Evolutionary conservation across 2,113 vertebrate genomes (phyloP), one percentile per base, ranked within the genome.

Genomic region (Tiliqua scincoides): DNA sequence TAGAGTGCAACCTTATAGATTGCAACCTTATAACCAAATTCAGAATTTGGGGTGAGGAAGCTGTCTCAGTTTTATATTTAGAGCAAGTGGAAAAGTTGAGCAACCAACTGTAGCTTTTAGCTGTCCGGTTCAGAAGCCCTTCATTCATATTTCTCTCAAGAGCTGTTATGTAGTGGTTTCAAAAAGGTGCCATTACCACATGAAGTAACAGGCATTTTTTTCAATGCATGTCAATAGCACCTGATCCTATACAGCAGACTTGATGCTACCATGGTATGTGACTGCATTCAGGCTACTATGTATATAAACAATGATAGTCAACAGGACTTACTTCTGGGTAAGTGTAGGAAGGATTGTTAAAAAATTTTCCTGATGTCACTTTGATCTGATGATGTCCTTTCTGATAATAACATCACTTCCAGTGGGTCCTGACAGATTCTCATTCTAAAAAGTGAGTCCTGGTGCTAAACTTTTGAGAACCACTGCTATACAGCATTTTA

Each of bases 21-120:
- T n/a, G 20, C 72, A 75, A 48, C 57, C 57, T 65, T 54, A 9
- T n/a, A n/a, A n/a, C n/a, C n/a, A n/a, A n/a, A n/a, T 72, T 52
- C 37, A 62, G 17, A 54, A 6, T 83, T 90, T 68, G 62, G 30
- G 57, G 37, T 35, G 30, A 27, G 15, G 37, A 63, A 63, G 63
- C 57, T 30, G 52, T 92, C 89, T 89, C 85, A 83, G 81, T 87
- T 79, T 76, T 77, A 87, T 91, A 91, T 88, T 91, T 63, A 92
- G 85, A 87, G 89, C 87, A 92, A 79, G 83, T 82, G 84, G 57
- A 85, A 59, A 77, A 89, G 78, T 54, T 20, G 89, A 93, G 87
- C 93, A 91, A 92, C 89, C 85, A 67, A 37, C n/a, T 43, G 84
- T 27, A 63, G 83, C 32, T 63, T 40, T 79, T 63, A 62, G 67